Evolutionary conservation across 2,113 vertebrate species (phyloP), one percentile per base, ranked within the genome.

Genomic region (Lagopus muta): DNA sequence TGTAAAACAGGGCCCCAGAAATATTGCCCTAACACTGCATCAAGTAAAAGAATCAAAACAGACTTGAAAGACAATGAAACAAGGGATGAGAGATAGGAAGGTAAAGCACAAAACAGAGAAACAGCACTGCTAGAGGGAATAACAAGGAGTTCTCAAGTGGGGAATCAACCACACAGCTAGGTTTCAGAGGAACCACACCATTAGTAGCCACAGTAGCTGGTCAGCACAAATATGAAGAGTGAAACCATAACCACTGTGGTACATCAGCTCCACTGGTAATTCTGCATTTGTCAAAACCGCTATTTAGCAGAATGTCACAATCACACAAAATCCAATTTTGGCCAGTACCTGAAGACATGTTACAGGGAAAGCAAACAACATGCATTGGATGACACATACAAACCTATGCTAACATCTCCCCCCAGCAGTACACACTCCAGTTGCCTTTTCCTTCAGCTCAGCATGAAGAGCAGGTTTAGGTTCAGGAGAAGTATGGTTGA

Each of bases 131-230:
- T n/a, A 57, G 90, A 50, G 65, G 47, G 66, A 82, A 45, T 42
- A 40, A 77, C 61, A 47, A 61, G 20, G 72, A 67, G 70, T 82
- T 65, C 71, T 94, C 52, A 83, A 70, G 73, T 13, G 6, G 18
- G 72, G 73, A 10, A 64, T 80, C 36, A 88, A 62, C 36, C 45
- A 82, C 64, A 85, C 90, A 66, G 66, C 14, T 78, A n/a, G 11
- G 54, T 64, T 85, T 91, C 62, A 91, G 64, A 86, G 52, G 28
- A 50, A 55, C 22, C 74, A 81, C 73, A 81, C 81, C 81, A 77
- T 94, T 97, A 97, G 84, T 88, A 95, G 70, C 82, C 77, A 86
- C 82, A 80, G 5, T 24, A 67, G 55, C 77, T 69, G 82, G 78
- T 88, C 60, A 64, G 54, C 18, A 73, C 7, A 75, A 54, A 86